Evolutionary conservation across 2,888 invertebrate genomes (phyloP).

Genomic region (Tachina fera): DNA sequence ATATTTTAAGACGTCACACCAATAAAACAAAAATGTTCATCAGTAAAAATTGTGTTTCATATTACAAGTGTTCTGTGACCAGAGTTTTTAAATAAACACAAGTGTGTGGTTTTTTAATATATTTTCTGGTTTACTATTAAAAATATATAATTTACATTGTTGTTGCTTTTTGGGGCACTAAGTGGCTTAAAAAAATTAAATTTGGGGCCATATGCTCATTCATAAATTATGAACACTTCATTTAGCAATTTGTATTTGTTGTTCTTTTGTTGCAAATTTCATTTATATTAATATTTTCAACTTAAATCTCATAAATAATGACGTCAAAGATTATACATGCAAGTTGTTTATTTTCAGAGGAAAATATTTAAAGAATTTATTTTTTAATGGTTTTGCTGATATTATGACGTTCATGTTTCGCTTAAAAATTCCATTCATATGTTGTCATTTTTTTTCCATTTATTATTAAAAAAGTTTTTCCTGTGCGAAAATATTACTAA

Average conservation of each 20-base stretch:
- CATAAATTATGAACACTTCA: slow-evolving; percentile 67
- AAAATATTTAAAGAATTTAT: not conserved
- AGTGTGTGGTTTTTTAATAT: no score
- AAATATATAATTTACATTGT: not conserved
- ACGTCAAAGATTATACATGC: slow-evolving; percentile 32
- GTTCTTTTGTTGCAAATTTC: not conserved
- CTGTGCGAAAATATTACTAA: no score
- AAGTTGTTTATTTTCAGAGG: not conserved
- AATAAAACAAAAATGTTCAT: no score
- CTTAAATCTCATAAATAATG: slow-evolving; percentile 28
- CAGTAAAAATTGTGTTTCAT: no score
- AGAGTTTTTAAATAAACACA: no score
- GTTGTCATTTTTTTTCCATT: no score
- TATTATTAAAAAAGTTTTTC: no score
- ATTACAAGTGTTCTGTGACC: no score
- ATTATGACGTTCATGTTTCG: slow-evolving; percentile 11
- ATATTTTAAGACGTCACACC: no score
- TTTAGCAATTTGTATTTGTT: slow-evolving; percentile 44
- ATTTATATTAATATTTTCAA: not conserved
- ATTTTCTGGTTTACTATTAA: no score
- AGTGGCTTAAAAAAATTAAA: not conserved
- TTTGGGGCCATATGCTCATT: slow-evolving; percentile 57
- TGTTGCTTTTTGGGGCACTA: not conserved
- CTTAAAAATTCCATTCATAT: not conserved
- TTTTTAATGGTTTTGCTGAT: not conserved